These are phyloP conservation scores for Ypsolopha sequella DNA, from an alignment of 2,888 invertebrate genomes.

Conservation along the genomic window DNA sequence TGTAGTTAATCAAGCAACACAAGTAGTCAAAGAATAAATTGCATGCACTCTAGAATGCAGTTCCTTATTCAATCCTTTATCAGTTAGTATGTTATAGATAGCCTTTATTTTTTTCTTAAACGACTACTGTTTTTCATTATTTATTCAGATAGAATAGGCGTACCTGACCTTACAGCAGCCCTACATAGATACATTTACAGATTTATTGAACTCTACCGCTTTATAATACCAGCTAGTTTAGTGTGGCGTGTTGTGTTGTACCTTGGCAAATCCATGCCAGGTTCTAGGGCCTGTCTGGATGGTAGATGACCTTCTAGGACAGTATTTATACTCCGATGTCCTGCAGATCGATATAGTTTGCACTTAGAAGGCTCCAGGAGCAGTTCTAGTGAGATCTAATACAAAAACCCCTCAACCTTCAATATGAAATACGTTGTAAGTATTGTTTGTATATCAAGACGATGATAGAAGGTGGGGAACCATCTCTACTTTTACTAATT, in stretches of 20 bases:
- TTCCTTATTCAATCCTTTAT: too few species aligned
- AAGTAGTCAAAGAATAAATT: too few species aligned
- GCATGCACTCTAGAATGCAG: too few species aligned
- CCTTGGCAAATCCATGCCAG: neutral
- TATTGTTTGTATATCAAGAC: slow-evolving; percentile 12
- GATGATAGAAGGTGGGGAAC: too few species aligned
- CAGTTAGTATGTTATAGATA: neutral
- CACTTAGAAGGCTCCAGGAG: slow-evolving; percentile 51
- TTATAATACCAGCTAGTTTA: too few species aligned
- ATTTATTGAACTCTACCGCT: too few species aligned
- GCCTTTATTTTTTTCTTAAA: neutral
- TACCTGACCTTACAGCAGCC: slow-evolving; percentile 40
- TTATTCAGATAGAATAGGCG: slow-evolving; percentile 10
- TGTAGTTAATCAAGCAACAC: too few species aligned
- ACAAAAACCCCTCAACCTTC: slow-evolving; percentile 18
- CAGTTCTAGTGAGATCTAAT: slow-evolving; percentile 58
- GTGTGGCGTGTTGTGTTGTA: neutral
- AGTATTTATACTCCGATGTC: slow-evolving; percentile 47
- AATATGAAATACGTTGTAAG: slow-evolving; percentile 64
- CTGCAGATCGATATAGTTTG: slow-evolving; percentile 50
- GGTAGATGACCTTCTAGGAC: slow-evolving; percentile 44
- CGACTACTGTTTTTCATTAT: neutral
- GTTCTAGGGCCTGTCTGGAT: slow-evolving; percentile 22
- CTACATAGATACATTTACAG: slow-evolving; percentile 13
- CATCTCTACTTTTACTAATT: too few species aligned